Evolutionary conservation across 1,140 invertebrate genomes (phyloP).

Genomic region (Lucilia cuprina): DNA sequence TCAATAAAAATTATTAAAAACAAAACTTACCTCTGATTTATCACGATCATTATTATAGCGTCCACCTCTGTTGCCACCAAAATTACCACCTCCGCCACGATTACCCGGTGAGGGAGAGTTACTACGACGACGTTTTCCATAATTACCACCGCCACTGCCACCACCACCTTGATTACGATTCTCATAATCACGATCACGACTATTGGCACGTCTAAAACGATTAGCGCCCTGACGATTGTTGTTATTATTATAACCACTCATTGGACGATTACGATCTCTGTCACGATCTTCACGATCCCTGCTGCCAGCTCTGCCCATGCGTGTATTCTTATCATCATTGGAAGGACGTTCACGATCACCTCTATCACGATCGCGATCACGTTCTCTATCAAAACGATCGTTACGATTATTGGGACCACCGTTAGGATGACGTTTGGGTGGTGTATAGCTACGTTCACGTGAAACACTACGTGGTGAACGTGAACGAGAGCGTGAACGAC

Average conservation of each 20-base stretch:
- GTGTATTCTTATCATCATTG: conserved; percentile 46
- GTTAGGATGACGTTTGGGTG: conserved; percentile 46
- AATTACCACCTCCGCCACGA: conserved; percentile 41
- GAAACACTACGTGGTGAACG: conserved; percentile 50
- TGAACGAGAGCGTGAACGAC: conserved; percentile 51
- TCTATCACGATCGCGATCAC: conserved; percentile 53
- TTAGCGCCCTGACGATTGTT: conserved; percentile 42
- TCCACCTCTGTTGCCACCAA: conserved; percentile 23
- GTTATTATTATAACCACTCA: conserved; percentile 49
- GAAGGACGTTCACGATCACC: conserved; percentile 50
- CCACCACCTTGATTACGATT: conserved; percentile 26
- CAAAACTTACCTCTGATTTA: conserved; percentile 45
- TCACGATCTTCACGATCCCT: conserved; percentile 47
- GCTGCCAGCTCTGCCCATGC: conserved; percentile 44
- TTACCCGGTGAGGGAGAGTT: conserved; percentile 42
- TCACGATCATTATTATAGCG: conserved; percentile 36
- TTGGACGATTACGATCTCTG: conserved; percentile 43
- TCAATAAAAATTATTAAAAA: background rate
- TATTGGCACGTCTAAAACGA: conserved; percentile 42
- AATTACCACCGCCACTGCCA: conserved; percentile 22
- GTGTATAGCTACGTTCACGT: conserved; percentile 58
- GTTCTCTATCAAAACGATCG: conserved; percentile 44
- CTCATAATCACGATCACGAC: conserved; percentile 41
- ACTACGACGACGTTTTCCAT: conserved; percentile 56
- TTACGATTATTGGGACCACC: conserved; percentile 39